phyloP scores from a whole-genome alignment of 2,797 vertebrate species.

The Limnodromus scolopaceus region DNA sequence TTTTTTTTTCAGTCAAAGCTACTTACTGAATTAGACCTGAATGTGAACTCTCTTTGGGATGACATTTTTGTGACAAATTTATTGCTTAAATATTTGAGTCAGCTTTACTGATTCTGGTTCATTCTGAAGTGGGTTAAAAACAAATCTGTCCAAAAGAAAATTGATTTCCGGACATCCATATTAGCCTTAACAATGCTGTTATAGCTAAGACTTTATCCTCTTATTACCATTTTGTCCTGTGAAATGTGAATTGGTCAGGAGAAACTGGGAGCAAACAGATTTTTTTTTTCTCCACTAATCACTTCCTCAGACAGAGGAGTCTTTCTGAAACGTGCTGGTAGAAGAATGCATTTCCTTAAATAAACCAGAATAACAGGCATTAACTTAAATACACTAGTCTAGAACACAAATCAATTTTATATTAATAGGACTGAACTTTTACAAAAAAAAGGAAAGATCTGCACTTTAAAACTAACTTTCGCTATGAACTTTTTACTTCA shows the following conservation, averaged over 20 bases:
- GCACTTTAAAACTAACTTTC: not conserved
- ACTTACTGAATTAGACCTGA: not conserved
- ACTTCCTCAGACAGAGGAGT: not conserved
- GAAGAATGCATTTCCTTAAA: not conserved
- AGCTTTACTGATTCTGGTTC: not conserved
- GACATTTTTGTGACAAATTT: not conserved
- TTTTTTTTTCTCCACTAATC: not conserved
- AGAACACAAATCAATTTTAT: not conserved
- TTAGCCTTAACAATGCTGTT: not conserved
- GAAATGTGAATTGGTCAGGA: not conserved
- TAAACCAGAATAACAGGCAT: not conserved
- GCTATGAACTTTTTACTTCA: not conserved
- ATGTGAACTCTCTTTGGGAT: not conserved
- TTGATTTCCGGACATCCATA: not conserved
- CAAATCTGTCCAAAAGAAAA: not conserved
- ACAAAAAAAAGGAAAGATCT: not conserved
- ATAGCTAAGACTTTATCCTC: not conserved
- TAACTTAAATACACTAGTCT: not conserved
- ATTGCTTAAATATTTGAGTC: not conserved
- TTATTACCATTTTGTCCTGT: not conserved
- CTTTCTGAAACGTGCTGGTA: not conserved
- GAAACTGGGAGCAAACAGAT: not conserved
- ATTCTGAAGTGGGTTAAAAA: not conserved
- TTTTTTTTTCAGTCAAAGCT: not conserved
- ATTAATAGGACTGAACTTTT: not conserved